Percentiles rank a stretch among this genome's conserved stretches.
phyloP scores from a whole-genome alignment of 2,113 vertebrate species.

The Sceloporus undulatus region DNA sequence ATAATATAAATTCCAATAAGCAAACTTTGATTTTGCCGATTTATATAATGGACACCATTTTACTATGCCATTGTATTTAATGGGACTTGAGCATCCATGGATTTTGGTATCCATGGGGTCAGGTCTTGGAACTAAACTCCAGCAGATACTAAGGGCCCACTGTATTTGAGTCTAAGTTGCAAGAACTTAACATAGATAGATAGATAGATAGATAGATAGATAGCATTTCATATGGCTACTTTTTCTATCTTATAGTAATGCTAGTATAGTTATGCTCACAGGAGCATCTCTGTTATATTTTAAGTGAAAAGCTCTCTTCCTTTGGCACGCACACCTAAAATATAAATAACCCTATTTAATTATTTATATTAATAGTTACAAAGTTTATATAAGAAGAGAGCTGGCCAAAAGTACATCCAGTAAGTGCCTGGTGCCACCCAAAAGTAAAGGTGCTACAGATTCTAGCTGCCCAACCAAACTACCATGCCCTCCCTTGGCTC shows the following conservation, averaged over 20 bases:
- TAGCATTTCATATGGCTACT: neutral
- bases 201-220: neutral
- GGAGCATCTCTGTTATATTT: neutral
- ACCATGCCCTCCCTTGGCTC: neutral
- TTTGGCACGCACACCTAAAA: neutral
- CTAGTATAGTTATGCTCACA: neutral
- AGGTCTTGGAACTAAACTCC: no score
- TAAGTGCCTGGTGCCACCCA: neutral
- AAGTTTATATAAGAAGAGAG: neutral
- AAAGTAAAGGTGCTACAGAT: neutral
- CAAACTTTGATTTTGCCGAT: no score
- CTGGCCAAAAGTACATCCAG: neutral
- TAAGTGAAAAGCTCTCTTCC: neutral
- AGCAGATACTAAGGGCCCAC: neutral
- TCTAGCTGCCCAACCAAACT: neutral
- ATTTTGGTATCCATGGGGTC: no score
- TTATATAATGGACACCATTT: no score
- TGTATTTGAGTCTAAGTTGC: neutral
- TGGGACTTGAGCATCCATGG: no score
- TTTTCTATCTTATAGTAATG: slow-evolving; percentile 5
- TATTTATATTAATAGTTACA: neutral
- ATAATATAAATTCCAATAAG: no score
- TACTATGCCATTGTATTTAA: no score
- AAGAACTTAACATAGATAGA: no score
- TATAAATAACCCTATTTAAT: neutral